Evolutionary conservation across 2,113 vertebrate species (phyloP).

Genomic region (Bos taurus): DNA sequence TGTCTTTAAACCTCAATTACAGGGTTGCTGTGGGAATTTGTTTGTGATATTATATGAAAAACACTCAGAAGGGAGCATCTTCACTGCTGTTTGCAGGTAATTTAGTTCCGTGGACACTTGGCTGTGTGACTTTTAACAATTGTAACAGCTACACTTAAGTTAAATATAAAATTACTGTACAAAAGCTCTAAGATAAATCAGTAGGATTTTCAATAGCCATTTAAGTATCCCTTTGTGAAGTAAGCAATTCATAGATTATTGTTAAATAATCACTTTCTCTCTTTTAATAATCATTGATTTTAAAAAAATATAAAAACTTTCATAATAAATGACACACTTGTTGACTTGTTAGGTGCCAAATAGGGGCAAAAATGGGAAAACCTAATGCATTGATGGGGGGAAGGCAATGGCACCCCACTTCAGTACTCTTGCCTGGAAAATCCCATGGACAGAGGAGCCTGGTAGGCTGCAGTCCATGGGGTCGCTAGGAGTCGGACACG

Average conservation of each 20-base stretch:
- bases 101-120: not conserved
- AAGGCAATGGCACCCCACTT: too few species aligned
- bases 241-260: not conserved
- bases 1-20: not conserved
- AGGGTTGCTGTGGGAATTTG: not conserved
- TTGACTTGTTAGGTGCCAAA: not conserved
- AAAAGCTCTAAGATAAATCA: not conserved
- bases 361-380: not conserved
- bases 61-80: not conserved
- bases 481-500: too few species aligned
- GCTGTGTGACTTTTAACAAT: not conserved
- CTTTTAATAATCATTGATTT: not conserved
- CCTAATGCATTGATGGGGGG: not conserved
- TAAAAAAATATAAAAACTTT: not conserved
- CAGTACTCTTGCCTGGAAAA: too few species aligned
- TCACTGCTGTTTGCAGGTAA: not conserved
- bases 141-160: not conserved
- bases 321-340: not conserved
- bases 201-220: not conserved
- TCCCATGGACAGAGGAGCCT: too few species aligned
- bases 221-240: not conserved
- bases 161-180: not conserved
- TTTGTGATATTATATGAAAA: not conserved
- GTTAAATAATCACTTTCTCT: not conserved
- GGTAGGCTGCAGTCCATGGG: too few species aligned